Percentiles rank a stretch among this genome's conserved stretches.
phyloP scores from a whole-genome alignment of 2,113 vertebrate species.

The Eulemur macaco region DNA sequence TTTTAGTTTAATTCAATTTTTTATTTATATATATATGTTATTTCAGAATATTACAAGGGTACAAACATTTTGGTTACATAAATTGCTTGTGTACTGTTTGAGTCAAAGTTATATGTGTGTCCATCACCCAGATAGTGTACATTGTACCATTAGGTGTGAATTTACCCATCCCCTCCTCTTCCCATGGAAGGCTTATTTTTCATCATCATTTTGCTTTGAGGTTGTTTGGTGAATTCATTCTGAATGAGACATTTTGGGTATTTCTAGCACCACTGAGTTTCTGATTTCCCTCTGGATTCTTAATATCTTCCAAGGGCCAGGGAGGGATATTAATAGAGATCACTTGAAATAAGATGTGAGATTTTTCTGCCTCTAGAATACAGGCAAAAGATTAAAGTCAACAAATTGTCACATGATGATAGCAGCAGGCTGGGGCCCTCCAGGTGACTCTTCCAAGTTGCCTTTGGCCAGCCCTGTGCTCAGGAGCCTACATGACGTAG shows the following conservation, averaged over 20 bases:
- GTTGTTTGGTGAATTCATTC: neutral
- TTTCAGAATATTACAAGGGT: too few species aligned
- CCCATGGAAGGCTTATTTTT: neutral
- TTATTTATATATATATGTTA: too few species aligned
- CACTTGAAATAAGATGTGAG: neutral
- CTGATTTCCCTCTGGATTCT: neutral
- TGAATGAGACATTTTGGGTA: neutral
- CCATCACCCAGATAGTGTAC: too few species aligned
- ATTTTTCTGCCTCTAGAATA: neutral
- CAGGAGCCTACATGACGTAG: too few species aligned
- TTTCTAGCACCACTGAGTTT: conserved; percentile 6
- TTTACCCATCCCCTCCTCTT: too few species aligned
- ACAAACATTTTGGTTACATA: too few species aligned
- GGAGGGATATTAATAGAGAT: neutral
- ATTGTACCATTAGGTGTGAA: too few species aligned
- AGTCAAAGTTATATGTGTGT: too few species aligned
- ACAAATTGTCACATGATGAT: neutral
- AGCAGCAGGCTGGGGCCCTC: too few species aligned
- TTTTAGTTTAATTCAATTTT: neutral
- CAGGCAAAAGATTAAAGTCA: neutral
- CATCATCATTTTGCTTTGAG: neutral
- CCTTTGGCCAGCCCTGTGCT: neutral
- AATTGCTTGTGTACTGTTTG: too few species aligned
- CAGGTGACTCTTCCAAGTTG: neutral
- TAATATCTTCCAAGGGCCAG: neutral